Conservation (phyloP, 2,797 vertebrate genomes). For the Poeciliopsis turneri region DNA sequence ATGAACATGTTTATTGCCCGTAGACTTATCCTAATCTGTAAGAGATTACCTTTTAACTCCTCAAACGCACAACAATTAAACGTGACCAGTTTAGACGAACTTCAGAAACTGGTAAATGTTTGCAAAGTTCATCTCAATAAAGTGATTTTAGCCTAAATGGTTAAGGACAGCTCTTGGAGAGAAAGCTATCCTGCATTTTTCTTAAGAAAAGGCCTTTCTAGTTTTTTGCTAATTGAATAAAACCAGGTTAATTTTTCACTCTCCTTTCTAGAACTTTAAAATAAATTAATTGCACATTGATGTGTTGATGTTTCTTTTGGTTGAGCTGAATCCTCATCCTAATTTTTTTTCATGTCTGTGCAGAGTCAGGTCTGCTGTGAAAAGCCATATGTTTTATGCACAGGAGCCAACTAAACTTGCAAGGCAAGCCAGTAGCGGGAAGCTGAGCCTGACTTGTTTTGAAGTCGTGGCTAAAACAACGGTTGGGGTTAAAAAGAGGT, state of each 20-base stretch:
- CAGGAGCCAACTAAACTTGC: not conserved
- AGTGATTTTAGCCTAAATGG: not conserved
- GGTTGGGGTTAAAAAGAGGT: constrained; percentile 32
- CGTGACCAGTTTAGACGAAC: not conserved
- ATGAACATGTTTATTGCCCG: too few relatives aligned
- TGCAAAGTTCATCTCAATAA: not conserved
- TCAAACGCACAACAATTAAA: not conserved
- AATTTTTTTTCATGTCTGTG: not conserved
- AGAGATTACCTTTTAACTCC: not conserved
- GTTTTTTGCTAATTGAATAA: not conserved
- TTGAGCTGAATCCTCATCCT: not conserved
- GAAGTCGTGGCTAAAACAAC: constrained; percentile 33
- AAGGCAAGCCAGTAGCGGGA: not conserved
- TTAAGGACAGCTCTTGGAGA: not conserved
- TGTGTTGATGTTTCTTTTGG: not conserved
- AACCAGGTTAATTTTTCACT: not conserved
- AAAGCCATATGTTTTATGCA: not conserved
- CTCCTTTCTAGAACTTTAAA: not conserved
- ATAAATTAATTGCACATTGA: not conserved
- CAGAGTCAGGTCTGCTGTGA: not conserved
- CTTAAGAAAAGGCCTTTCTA: not conserved
- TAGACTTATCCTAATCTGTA: too few relatives aligned
- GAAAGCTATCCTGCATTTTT: not conserved
- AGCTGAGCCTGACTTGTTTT: constrained; percentile 19
- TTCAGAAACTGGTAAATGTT: not conserved